Percentiles rank a stretch among this genome's conserved stretches.
These are phyloP conservation scores for human DNA, from an alignment of 2,113 vertebrate genomes.

Conservation along the genomic window GRCh38 chr14:77244501-77245000, in stretches of 20 bases:
- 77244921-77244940: not conserved
- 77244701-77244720: not conserved
- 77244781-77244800: not conserved
- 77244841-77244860: not conserved
- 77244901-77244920: not conserved
- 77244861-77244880: rapidly evolving
- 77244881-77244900: not conserved
- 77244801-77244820: not conserved
- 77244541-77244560: not conserved
- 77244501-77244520: not conserved
- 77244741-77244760: rapidly evolving
- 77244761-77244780: not conserved
- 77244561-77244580: not conserved
- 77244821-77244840: not conserved
- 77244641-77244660: not conserved
- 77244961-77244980: not conserved
- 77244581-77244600: not conserved
- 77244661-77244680: not conserved
- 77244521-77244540: not conserved
- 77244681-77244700: not conserved
- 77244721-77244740: not conserved
- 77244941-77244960: not conserved
- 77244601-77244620: not conserved
- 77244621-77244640: not conserved
- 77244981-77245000: not conserved